Conservation (phyloP, 2,797 vertebrate genomes). For the Brachymystax lenok region DNA sequence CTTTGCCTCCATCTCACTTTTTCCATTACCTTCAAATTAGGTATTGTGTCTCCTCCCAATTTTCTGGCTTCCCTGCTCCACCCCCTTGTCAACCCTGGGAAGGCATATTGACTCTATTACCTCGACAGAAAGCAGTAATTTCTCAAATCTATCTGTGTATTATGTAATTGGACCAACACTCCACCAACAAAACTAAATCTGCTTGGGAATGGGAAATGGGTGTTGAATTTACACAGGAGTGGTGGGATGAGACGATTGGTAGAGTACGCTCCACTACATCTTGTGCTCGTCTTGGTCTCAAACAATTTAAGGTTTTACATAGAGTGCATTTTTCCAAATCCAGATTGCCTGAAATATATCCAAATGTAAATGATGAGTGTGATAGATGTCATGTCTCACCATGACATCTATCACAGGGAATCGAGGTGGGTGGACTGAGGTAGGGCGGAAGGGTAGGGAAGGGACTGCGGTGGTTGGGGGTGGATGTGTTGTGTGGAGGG, state of each 20-base stretch:
- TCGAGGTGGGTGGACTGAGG: too few species aligned
- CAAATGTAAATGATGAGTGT: background rate
- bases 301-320: background rate
- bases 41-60: background rate
- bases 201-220: background rate
- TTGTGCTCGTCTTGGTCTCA: too few species aligned
- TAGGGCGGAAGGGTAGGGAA: too few species aligned
- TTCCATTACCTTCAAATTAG: too few species aligned
- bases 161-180: background rate
- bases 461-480: too few species aligned
- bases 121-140: conserved; percentile 7
- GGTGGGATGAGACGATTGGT: background rate
- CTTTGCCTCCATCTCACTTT: too few species aligned
- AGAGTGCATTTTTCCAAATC: background rate
- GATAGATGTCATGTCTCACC: background rate
- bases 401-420: background rate
- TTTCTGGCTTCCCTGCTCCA: conserved; percentile 11
- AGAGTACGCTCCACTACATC: background rate
- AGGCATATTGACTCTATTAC: background rate
- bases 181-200: background rate
- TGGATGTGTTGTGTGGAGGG: too few species aligned
- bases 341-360: background rate
- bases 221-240: background rate
- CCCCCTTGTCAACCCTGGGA: conserved; percentile 3
- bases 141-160: background rate